Conservation (phyloP, 2,113 vertebrate genomes). For the Tretioscincus oriximinensis region DNA sequence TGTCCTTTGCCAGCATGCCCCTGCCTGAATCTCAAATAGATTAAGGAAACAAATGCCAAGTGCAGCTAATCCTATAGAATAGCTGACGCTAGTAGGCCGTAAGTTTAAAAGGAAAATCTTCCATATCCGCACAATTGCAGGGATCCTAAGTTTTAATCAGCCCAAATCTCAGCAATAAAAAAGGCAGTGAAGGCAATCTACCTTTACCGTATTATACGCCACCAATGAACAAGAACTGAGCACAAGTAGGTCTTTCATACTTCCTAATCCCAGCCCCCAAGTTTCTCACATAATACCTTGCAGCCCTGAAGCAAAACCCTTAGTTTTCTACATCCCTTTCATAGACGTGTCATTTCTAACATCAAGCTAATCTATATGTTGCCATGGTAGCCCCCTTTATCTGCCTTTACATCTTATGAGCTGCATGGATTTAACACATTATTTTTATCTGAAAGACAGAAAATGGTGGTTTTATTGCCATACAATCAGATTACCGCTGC, state of each 20-base stretch:
- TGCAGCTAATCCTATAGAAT: slow-evolving; percentile 66
- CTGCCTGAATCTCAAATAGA: slow-evolving; percentile 66
- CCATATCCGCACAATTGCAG: slow-evolving; percentile 54
- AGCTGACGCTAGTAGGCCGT: slow-evolving; percentile 62
- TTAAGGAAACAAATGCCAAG: slow-evolving; percentile 65
- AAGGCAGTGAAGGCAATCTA: slow-evolving; percentile 71
- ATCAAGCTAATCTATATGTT: slow-evolving; percentile 83
- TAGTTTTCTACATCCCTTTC: slow-evolving; percentile 72
- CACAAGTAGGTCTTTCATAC: slow-evolving; percentile 76
- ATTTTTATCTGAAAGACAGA: slow-evolving; percentile 81
- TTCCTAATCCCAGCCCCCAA: slow-evolving; percentile 75
- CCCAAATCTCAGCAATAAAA: slow-evolving; percentile 49
- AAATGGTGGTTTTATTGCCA: slow-evolving; percentile 83
- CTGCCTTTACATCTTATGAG: slow-evolving; percentile 82
- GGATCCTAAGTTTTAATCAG: slow-evolving; percentile 66
- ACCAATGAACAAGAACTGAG: slow-evolving; percentile 83
- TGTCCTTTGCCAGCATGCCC: slow-evolving; percentile 66
- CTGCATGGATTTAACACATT: slow-evolving; percentile 80
- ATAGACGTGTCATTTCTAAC: slow-evolving; percentile 80
- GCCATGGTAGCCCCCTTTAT: slow-evolving; percentile 79
- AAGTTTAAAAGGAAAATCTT: slow-evolving; percentile 71
- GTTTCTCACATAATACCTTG: slow-evolving; percentile 78
- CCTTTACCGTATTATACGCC: slow-evolving; percentile 75
- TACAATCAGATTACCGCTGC: slow-evolving; percentile 84
- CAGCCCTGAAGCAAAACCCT: slow-evolving; percentile 77